Base-by-base conservation (phyloP, 1,140 invertebrate species). In the Bicyclus anynana region DNA sequence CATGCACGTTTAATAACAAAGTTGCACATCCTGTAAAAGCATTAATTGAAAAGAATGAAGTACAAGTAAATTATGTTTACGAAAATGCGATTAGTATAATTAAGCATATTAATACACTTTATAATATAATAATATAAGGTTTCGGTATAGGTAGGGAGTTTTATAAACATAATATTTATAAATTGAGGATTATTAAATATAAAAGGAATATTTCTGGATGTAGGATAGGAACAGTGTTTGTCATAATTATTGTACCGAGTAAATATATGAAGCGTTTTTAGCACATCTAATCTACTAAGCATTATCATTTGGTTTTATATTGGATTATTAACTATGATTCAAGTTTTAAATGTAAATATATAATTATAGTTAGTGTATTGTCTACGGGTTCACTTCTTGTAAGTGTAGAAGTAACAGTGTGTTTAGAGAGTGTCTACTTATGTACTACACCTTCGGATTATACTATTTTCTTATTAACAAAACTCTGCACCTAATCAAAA, bases 231-330 rank as follows among this genome's bases (percentile, higher is more conserved):
- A 16, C 3, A 35, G 33, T 35, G 33, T 35, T 35, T 35, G 33
- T 35, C 2, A 35, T 13, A 35, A 35, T 10, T 35, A 35, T 10
- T 35, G 33, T 35, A 10, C 2, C n/a, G n/a, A 12, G 33, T 16
- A 40, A 0, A 17, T 40, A 40, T 59, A 54, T 35, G n/a, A 53
- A 59, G 51, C 37, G 16, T 13, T 53, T 16, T 53, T 49, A 20
- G 46, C 16, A 40, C 13, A 59, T 52, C 21, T 59, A 59, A 27
- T 53, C 58, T 60, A 60, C 38, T 50, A 5, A 60, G 47, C 52
- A 50, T 54, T 53, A 35, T 40, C n/a, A 27, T 17, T 17, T 40
- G 13, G 37, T 16, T 40, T 17, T 16, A 17, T 40, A 40, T 40
- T 40, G 13, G 5, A 17, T 33, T 33, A 33, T 10, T 33, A 16